These are phyloP conservation scores for Lasioglossum albipes DNA, from an alignment of 1,140 invertebrate genomes.

Conservation along the genomic window DNA sequence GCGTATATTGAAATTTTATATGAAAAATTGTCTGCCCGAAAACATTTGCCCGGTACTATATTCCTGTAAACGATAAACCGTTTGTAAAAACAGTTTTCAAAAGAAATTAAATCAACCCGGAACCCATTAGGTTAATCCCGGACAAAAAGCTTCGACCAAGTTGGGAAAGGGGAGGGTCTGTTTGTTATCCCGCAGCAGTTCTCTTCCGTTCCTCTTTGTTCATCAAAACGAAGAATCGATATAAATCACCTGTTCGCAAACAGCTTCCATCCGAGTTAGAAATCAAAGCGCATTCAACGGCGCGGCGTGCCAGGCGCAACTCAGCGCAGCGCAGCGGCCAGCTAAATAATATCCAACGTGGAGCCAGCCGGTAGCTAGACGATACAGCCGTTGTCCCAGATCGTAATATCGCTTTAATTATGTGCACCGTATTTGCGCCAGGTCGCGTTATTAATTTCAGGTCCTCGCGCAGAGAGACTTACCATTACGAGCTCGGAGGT, in stretches of 20 bases:
- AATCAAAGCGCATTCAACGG: conserved; percentile 13
- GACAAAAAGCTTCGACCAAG: neutral
- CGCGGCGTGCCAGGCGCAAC: neutral
- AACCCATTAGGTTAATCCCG: neutral
- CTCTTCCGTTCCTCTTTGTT: neutral
- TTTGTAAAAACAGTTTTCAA: neutral
- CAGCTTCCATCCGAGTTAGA: conserved; percentile 1
- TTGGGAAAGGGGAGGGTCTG: neutral
- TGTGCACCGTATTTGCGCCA: conserved; percentile 70
- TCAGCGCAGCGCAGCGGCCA: neutral
- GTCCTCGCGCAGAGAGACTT: conserved; percentile 68
- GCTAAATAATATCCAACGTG: conserved; percentile 53
- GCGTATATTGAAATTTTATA: too few species aligned
- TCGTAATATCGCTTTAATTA: conserved; percentile 76
- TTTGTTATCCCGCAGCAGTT: neutral
- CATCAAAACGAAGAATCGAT: neutral
- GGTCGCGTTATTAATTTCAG: conserved; percentile 74
- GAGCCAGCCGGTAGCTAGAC: conserved; percentile 38
- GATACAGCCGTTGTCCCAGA: conserved; percentile 53
- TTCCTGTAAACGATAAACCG: too few species aligned
- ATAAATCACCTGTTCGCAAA: conserved; percentile 25
- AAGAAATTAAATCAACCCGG: neutral
- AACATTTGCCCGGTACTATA: too few species aligned
- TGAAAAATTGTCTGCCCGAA: too few species aligned
- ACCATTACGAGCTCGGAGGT: conserved; percentile 64